phyloP scores from a whole-genome alignment of 2,797 vertebrate species.

The Mormyrus hasselquistii region DNA sequence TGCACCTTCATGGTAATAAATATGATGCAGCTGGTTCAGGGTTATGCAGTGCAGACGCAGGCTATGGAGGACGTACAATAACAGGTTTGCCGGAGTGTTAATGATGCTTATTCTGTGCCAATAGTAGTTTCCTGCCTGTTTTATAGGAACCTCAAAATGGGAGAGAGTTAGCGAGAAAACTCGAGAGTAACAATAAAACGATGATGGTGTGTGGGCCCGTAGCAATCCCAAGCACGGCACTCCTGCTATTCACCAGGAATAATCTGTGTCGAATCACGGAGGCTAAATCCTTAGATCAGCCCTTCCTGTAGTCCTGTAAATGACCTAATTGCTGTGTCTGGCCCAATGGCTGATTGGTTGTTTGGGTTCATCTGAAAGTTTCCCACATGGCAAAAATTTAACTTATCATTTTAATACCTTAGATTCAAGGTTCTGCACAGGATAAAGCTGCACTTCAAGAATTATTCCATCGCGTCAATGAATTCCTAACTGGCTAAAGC shows the following conservation, averaged over 20 bases:
- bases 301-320: neutral
- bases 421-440: neutral
- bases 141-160: constrained; percentile 26
- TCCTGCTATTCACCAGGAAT: neutral
- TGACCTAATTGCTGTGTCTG: neutral
- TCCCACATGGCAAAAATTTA: neutral
- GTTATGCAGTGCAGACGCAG: constrained; percentile 17
- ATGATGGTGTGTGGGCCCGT: neutral
- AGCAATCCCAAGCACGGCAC: neutral
- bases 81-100: neutral
- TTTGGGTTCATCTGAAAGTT: neutral
- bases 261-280: neutral
- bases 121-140: constrained; percentile 21
- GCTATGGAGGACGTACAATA: constrained; percentile 30
- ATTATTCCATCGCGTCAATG: neutral
- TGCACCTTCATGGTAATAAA: neutral
- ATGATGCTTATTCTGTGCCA: neutral
- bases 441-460: neutral
- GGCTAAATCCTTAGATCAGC: neutral
- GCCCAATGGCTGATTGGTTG: neutral
- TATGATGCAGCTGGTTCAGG: constrained; percentile 26
- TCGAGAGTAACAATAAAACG: neutral
- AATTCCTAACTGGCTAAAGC: neutral
- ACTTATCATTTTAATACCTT: neutral
- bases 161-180: neutral